Conservation (phyloP, 1,140 invertebrate genomes). For the Drosophila yakuba region DNA sequence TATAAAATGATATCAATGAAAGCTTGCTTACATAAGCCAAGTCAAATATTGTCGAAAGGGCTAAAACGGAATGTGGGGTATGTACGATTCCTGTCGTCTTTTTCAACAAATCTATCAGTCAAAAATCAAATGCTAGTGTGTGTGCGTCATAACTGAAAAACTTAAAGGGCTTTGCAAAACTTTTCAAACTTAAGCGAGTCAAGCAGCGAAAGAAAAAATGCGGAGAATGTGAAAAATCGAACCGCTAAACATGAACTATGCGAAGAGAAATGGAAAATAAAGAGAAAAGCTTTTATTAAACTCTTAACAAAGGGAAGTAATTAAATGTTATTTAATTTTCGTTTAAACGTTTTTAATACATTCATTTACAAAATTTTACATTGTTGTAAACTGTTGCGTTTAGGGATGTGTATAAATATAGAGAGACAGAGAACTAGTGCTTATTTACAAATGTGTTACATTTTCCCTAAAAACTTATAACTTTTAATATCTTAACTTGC, state of each 20-base stretch:
- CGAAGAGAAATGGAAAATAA: no score
- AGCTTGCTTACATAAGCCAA: background rate
- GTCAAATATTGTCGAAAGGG: no score
- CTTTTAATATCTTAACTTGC: background rate
- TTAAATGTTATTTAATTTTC: background rate
- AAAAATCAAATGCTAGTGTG: conserved; percentile 57
- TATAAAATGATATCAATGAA: conserved; percentile 30
- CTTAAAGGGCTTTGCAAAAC: conserved; percentile 11
- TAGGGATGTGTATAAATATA: no score
- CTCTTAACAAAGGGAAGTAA: no score
- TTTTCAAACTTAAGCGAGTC: conserved; percentile 20
- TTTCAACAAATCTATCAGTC: conserved; percentile 77
- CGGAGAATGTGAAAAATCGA: background rate
- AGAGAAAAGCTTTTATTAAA: no score
- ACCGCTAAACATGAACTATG: background rate
- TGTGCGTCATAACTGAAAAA: conserved; percentile 27
- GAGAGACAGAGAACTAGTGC: no score
- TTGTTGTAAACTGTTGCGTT: no score
- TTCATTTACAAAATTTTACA: no score
- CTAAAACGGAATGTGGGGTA: background rate
- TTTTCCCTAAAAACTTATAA: no score
- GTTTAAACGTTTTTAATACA: no score
- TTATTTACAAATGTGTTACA: no score
- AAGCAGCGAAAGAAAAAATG: background rate
- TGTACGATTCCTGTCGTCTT: conserved; percentile 48